Evolutionary conservation across 2,113 vertebrate genomes (phyloP), one percentile per base, ranked within the genome.

Genomic region (Aspidoscelis tigris): DNA sequence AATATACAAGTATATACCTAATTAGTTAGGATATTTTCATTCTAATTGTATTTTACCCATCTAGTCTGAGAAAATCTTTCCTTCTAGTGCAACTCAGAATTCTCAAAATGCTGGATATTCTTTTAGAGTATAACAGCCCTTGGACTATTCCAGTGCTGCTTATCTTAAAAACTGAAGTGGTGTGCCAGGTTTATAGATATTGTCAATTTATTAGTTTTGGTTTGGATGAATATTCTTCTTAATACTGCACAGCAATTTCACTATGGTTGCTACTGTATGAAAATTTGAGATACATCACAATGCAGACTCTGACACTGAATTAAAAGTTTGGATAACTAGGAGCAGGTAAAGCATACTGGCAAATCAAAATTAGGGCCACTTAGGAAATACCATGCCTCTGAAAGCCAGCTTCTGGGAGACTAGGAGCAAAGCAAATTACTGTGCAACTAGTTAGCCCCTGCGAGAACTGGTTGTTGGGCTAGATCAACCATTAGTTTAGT

Each of bases 11-110:
- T 61, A 85, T 0, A 0, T 8, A 77, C 74, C n/a, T 83, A 86
- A 73, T 44, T 53, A 44, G 75, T 69, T 88, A 14, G 20, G n/a
- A 3, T 93, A 87, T 85, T 33, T 69, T 69, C 41, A 6, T 83
- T 82, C 76, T 82, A 11, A 47, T 47, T 33, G 47, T 65, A 82
- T 70, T 24, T 1, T 22, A 79, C 5, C 24, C 14, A 80, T 50
- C 21, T 43, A 26, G 58, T 76, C 12, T 65, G 65, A 11, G 16
- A 4, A 9, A 72, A n/a, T 82, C n/a, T 7, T 84, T 33, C 21
- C 18, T 69, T 69, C 20, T 78, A 5, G 10, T 75, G 74, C 16
- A 66, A 26, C 24, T 22, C 14, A 72, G 33, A 70, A 55, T 10
- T 33, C 6, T 78, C 12, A 58, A 43, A 61, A 61, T 78, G n/a